Evolutionary conservation across 92 coral and sea anemone species (phyloP).

Genomic region (Porites rus): DNA sequence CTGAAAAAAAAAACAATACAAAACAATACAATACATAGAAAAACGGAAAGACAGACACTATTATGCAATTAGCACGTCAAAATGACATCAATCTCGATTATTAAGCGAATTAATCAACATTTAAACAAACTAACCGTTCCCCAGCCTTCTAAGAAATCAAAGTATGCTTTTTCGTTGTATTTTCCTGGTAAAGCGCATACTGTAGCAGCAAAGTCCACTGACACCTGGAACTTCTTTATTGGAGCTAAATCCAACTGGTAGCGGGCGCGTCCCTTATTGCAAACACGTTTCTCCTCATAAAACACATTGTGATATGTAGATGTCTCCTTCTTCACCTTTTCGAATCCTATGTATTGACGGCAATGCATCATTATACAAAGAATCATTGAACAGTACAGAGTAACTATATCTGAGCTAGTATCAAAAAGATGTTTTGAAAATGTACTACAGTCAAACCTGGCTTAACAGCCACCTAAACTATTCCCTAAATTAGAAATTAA

Average conservation of each 20-base stretch:
- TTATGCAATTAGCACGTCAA: no score
- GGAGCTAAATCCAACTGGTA: conserved; percentile 44
- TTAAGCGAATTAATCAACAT: no score
- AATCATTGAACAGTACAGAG: neutral
- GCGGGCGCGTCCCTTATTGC: conserved; percentile 50
- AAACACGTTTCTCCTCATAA: conserved; percentile 43
- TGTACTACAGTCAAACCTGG: no score
- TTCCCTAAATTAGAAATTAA: neutral
- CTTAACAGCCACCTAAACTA: neutral
- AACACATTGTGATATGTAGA: conserved; percentile 41
- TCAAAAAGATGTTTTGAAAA: no score
- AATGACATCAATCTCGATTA: no score
- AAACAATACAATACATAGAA: no score
- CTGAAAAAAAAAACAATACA: neutral
- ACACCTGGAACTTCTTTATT: conserved; percentile 17
- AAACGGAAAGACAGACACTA: no score
- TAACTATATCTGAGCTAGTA: no score
- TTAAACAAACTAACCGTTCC: conserved; percentile 45
- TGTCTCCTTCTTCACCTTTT: conserved; percentile 38
- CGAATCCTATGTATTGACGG: conserved; percentile 9
- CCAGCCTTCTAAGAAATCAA: conserved; percentile 47
- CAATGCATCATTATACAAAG: neutral
- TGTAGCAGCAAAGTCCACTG: conserved; percentile 48
- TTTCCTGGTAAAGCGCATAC: conserved; percentile 33
- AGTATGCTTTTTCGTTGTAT: conserved; percentile 6